These are phyloP conservation scores for Labeo rohita DNA, from an alignment of 2,113 vertebrate species.

Conservation along the genomic window DNA sequence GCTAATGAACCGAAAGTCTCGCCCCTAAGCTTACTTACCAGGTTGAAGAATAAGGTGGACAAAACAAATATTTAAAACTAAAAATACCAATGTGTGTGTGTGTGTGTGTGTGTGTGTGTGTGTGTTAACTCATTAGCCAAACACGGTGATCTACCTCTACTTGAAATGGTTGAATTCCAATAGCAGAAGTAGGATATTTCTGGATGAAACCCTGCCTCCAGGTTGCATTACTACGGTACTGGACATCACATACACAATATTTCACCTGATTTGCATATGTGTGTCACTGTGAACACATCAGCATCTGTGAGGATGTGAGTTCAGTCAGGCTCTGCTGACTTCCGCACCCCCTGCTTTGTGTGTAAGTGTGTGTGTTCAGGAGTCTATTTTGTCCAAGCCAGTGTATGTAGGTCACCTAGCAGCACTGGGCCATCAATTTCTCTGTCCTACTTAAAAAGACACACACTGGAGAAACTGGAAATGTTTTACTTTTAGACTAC, in stretches of 20 bases:
- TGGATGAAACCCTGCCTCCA: neutral
- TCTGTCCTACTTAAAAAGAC: conserved; percentile 69
- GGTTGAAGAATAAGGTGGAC: too few relatives aligned
- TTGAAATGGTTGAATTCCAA: neutral
- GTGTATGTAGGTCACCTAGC: conserved; percentile 69
- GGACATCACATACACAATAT: conserved; percentile 1
- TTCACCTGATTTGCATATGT: conserved; percentile 30
- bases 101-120: too few relatives aligned
- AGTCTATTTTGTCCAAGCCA: conserved; percentile 62
- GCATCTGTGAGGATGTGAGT: conserved; percentile 37
- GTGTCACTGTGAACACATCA: conserved; percentile 44
- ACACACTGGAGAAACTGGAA: conserved; percentile 60
- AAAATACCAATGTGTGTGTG: too few relatives aligned
- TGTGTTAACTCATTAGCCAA: too few relatives aligned
- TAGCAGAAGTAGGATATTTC: neutral
- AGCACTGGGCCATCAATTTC: conserved; percentile 68
- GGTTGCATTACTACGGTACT: neutral
- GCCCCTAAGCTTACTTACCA: too few relatives aligned
- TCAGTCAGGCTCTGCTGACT: conserved; percentile 43
- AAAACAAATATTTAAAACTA: too few relatives aligned
- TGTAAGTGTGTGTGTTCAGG: conserved; percentile 46
- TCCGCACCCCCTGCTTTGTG: conserved; percentile 46
- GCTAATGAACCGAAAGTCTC: too few relatives aligned
- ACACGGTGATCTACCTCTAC: too few relatives aligned
- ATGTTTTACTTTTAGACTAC: conserved; percentile 55